A percentile compares a stretch with the other conserved stretches of the same genome.
Evolutionary conservation across 2,113 vertebrate genomes (phyloP).

Genomic region (Edolisoma coerulescens): DNA sequence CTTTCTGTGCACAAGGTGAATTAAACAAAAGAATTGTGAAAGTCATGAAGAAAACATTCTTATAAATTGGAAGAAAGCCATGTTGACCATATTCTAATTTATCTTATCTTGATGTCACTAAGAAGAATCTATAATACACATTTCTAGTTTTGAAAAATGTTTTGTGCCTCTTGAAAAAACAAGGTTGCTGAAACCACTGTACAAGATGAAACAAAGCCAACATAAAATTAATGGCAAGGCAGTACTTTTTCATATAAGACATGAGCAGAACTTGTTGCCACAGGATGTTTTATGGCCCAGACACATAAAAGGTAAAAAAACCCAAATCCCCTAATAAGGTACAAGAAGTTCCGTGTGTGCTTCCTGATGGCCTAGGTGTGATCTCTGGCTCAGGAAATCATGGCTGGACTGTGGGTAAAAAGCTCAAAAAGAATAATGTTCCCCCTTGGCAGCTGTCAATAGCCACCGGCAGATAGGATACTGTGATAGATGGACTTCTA

Average conservation of each 20-base stretch:
- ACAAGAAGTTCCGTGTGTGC: background rate
- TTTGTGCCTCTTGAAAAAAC: background rate
- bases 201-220: background rate
- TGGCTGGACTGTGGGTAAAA: background rate
- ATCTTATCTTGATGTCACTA: background rate
- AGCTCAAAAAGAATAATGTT: background rate
- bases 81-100: background rate
- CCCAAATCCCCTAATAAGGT: fast-evolving
- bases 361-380: background rate
- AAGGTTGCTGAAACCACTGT: background rate
- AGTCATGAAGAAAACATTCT: background rate
- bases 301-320: background rate
- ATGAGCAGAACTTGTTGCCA: background rate
- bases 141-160: background rate
- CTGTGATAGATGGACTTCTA: background rate
- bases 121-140: background rate
- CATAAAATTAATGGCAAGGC: background rate
- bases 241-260: background rate
- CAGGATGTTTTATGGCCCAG: background rate
- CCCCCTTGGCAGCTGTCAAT: background rate
- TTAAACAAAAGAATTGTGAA: background rate
- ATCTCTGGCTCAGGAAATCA: background rate
- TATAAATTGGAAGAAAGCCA: background rate
- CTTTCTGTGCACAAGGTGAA: background rate
- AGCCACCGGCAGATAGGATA: background rate